phyloP scores from a whole-genome alignment of 2,888 invertebrate species.

The Luperina nickerlii region DNA sequence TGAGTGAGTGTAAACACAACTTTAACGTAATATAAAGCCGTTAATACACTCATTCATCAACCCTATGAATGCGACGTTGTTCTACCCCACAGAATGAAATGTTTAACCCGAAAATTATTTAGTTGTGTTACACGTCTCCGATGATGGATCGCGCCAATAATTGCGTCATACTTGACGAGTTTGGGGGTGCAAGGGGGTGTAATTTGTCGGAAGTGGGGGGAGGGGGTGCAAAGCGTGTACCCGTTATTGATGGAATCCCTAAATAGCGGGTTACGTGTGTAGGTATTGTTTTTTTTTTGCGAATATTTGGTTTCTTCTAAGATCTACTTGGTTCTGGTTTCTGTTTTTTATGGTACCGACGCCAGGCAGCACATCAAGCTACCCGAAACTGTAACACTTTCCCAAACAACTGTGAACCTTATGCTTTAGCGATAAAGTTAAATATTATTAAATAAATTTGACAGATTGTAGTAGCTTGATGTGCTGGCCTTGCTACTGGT shows the following conservation, averaged over 20 bases:
- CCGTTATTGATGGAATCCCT: conserved; percentile 81
- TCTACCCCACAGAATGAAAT: conserved; percentile 70
- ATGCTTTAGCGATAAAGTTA: too few species aligned
- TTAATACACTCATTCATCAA: conserved; percentile 61
- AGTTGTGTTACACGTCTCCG: conserved; percentile 85
- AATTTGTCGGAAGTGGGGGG: conserved; percentile 78
- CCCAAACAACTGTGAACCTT: too few species aligned
- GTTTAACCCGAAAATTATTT: conserved; percentile 85
- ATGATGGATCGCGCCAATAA: conserved; percentile 89
- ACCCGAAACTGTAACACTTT: too few species aligned
- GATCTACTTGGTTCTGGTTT: background rate
- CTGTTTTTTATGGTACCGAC: background rate
- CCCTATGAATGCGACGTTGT: conserved; percentile 65
- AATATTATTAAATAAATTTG: too few species aligned
- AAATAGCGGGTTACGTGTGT: conserved; percentile 63
- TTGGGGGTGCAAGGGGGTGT: conserved; percentile 69
- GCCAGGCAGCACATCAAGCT: too few species aligned
- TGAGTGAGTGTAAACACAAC: conserved; percentile 27
- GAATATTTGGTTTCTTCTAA: background rate
- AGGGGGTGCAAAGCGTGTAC: conserved; percentile 65
- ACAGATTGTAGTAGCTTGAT: too few species aligned
- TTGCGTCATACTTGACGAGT: conserved; percentile 83
- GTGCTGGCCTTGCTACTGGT: too few species aligned
- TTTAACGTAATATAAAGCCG: conserved; percentile 23
- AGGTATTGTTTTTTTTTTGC: conserved; percentile 67